Evolutionary conservation across 2,113 vertebrate genomes (phyloP), one percentile per base, ranked within the genome.

Genomic region (Loxodonta africana): DNA sequence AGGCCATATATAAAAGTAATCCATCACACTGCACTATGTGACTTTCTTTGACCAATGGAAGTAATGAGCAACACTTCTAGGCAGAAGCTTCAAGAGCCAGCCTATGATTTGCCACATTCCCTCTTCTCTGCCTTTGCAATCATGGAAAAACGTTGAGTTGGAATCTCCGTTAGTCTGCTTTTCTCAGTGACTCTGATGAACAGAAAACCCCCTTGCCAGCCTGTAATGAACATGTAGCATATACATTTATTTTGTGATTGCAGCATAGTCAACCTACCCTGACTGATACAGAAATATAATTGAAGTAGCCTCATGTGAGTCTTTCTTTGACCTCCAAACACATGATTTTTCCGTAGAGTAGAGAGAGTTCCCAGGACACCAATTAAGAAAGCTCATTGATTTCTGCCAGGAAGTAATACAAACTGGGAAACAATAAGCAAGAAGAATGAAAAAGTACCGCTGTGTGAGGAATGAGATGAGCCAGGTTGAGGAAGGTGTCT

Each of bases 101-200:
- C 0, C 6, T 37, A 18, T 6, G 17, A 30, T 30, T 63, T 60
- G 4, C 41, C 62, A n/a, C 74, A 0, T 1, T 9, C 41, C 6
- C 3, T 30, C 12, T 0, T 9, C 21, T 57, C 37, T 57, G n/a
- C 30, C 89, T 78, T 46, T 30, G 48, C 18, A 51, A 7, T 51
- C 12, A 0, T 1, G 83, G 76, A n/a, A 71, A 26, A 2, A 10
- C 0, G 12, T 4, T 20, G 20, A 6, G 41, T 4, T 1, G 1
- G 37, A 26, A 17, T 30, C 10, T 23, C 25, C 3, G 1, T 5
- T 0, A 0, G 76, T 28, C 51, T 6, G 3, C 14, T n/a, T 2
- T 82, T 51, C 26, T 67, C 63, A 10, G 46, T 26, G 8, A 14
- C 8, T 33, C 28, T 14, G 78, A 41, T 2, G 69, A 6, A 6